Conservation (phyloP, 2,888 invertebrate species). For the Melinaea menophilus region DNA sequence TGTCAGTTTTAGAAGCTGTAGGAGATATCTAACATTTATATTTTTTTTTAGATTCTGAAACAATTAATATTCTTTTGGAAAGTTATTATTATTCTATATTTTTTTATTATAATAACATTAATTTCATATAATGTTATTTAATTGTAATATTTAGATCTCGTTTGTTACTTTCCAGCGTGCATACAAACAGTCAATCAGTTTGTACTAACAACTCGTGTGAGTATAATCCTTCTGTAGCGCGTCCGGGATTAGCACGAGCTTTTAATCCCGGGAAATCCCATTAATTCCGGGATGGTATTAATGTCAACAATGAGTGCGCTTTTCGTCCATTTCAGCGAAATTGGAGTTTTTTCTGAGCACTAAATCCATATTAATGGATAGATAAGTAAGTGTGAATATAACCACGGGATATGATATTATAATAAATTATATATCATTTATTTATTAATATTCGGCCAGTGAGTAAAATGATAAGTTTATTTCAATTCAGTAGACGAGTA, state of each 20-base stretch:
- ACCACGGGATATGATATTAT: too few relatives aligned
- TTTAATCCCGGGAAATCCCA: constrained; percentile 22
- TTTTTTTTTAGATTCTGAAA: too few relatives aligned
- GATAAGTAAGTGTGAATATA: neutral
- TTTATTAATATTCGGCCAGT: too few relatives aligned
- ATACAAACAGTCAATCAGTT: neutral
- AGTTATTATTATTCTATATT: too few relatives aligned
- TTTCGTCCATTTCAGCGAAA: constrained; percentile 10
- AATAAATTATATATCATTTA: too few relatives aligned
- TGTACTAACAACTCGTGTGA: neutral
- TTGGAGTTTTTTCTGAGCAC: neutral
- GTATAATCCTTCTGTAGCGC: constrained; percentile 10
- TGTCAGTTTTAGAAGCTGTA: too few relatives aligned
- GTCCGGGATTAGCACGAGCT: constrained; percentile 18
- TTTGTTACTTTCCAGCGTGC: neutral
- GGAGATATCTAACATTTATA: too few relatives aligned
- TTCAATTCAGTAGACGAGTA: too few relatives aligned
- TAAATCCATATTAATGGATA: constrained; percentile 4
- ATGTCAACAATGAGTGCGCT: constrained; percentile 17
- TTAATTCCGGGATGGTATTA: constrained; percentile 14
- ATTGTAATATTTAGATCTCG: neutral
- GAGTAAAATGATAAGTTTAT: too few relatives aligned
- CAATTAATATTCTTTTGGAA: too few relatives aligned
- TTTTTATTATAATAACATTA: too few relatives aligned
- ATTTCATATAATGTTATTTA: too few relatives aligned